Evolutionary conservation across 2,113 vertebrate species (phyloP).

Genomic region (Glareola pratincola): DNA sequence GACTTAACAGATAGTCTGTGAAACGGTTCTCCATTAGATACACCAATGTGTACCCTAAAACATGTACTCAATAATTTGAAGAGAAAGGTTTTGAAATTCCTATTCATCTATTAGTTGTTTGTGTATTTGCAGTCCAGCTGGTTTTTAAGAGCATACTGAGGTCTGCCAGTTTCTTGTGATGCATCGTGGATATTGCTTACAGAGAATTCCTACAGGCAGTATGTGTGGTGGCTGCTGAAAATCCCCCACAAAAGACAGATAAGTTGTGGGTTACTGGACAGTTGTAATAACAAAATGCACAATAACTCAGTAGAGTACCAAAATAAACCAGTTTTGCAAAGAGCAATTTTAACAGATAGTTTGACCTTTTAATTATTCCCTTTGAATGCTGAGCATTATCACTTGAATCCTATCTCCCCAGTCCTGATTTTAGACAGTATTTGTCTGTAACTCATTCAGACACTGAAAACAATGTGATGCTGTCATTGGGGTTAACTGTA

Average conservation of each 20-base stretch:
- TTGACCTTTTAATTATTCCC: not conserved
- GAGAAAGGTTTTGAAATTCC: not conserved
- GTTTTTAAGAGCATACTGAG: not conserved
- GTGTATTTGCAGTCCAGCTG: not conserved
- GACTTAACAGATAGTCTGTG: not conserved
- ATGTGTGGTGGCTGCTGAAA: not conserved
- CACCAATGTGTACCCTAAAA: not conserved
- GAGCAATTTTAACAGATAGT: not conserved
- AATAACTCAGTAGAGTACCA: not conserved
- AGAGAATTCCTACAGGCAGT: not conserved
- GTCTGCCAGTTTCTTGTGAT: not conserved
- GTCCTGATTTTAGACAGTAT: not conserved
- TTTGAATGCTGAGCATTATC: not conserved
- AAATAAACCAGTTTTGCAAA: not conserved
- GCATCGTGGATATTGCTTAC: not conserved
- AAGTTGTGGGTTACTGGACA: not conserved
- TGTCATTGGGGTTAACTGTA: not conserved
- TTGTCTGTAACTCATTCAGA: not conserved
- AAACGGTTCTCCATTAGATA: not conserved
- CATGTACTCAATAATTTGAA: not conserved
- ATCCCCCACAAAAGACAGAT: not conserved
- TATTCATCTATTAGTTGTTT: not conserved
- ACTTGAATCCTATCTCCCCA: not conserved
- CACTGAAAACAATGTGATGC: not conserved
- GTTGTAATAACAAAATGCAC: not conserved